These are phyloP conservation scores for Uria aalge DNA, from an alignment of 2,113 vertebrate genomes.

Conservation along the genomic window DNA sequence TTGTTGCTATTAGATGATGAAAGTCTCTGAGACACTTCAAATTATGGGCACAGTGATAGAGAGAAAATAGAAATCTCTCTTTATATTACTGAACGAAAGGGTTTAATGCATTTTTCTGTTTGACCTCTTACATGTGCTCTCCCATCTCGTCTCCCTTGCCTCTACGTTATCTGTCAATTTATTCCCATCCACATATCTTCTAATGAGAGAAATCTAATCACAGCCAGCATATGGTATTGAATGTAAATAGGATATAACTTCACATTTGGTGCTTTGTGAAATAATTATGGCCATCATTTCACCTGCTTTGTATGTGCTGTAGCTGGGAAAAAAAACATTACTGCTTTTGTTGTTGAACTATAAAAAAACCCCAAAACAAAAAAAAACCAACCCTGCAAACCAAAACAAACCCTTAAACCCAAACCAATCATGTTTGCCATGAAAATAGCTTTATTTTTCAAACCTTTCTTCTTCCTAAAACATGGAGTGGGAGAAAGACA, in stretches of 20 bases:
- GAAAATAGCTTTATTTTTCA: not conserved
- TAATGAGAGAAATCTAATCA: conserved; percentile 18
- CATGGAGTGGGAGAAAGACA: not conserved
- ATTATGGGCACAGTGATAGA: not conserved
- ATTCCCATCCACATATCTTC: not conserved
- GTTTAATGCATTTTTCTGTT: not conserved
- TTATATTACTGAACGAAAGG: not conserved
- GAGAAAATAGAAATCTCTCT: not conserved
- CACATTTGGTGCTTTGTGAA: not conserved
- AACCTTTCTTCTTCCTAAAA: not conserved
- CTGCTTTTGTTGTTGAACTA: not conserved
- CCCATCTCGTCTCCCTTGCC: not conserved
- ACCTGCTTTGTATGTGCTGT: not conserved
- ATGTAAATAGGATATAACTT: not conserved
- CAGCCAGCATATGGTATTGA: not conserved
- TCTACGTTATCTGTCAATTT: not conserved
- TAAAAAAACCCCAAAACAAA: not conserved
- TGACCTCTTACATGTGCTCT: not conserved
- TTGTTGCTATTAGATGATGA: not conserved
- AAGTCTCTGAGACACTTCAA: not conserved
- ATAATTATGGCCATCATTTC: not conserved
- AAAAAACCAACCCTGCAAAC: not conserved
- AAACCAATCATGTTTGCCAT: not conserved
- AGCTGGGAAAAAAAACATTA: not conserved
- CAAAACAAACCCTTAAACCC: not conserved